Evolutionary conservation across 2,113 vertebrate genomes (phyloP), one percentile per base, ranked within the genome.

Genomic region (Carlito syrichta): DNA sequence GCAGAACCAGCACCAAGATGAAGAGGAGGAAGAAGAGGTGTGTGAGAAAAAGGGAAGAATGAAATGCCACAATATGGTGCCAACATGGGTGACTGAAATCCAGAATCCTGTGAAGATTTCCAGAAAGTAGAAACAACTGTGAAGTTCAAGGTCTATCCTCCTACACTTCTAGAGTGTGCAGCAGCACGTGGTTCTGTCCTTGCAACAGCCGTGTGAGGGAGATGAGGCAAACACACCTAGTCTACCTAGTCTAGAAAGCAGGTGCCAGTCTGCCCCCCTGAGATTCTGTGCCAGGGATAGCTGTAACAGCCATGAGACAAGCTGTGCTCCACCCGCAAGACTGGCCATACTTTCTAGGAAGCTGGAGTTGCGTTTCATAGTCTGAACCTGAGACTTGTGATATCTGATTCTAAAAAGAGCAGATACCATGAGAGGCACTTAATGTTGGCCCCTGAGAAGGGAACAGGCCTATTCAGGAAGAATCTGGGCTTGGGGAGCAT

Each of bases 161-260:
- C 3, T 30, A 8, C 16, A 6, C 66, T 40, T 87, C 40, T 27
- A 68, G 32, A 22, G 43, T 84, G 94, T 95, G 76, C 20, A 40
- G 88, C 54, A 87, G 52, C 12, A 6, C 2, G 0, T 7, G 17
- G 30, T 25, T 43, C 56, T 40, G 5, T 2, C 7, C 66, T 43
- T 35, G 3, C 4, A 11, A 23, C 25, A 77, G n/a, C 30, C 77
- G 63, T 35, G 3, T 32, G 43, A 16, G 2, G 54, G 48, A 14
- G 30, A 22, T 1, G 27, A 68, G 40, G 60, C 25, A n/a, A n/a
- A 32, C 17, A 17, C 0, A 0, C 22, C 43, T n/a, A n/a, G n/a
- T n/a, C n/a, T n/a, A n/a, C 35, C 77, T 13, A 14, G 9, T 32
- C n/a, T 20, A 14, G 68, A 30, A 54, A 23, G 66, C 6, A 35